Evolutionary conservation across 2,113 vertebrate species (phyloP).

Genomic region (Mandrillus leucophaeus): DNA sequence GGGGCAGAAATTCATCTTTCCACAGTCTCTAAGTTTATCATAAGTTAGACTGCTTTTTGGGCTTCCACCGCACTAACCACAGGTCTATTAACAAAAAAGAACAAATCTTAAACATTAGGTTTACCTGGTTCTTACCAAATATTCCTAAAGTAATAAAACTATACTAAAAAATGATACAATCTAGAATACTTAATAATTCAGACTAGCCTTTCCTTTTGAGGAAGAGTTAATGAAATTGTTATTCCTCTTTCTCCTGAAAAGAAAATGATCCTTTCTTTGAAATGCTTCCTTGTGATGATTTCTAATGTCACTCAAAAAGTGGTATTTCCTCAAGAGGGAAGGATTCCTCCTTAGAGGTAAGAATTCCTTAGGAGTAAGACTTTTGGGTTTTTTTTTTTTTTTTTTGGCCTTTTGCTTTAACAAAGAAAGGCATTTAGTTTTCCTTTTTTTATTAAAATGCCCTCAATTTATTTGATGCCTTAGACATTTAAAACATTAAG

Average conservation of each 20-base stretch:
- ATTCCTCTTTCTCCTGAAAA: neutral
- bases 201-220: neutral
- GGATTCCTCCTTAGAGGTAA: neutral
- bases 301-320: neutral
- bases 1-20: neutral
- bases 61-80: neutral
- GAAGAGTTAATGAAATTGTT: neutral
- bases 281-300: constrained; percentile 2
- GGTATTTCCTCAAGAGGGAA: neutral
- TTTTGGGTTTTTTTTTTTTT: neutral
- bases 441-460: neutral
- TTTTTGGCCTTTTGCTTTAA: neutral
- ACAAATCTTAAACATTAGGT: neutral
- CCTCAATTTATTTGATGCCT: neutral
- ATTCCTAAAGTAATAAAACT: neutral
- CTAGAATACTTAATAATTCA: constrained; percentile 32
- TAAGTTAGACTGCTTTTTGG: neutral
- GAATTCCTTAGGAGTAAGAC: neutral
- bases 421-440: neutral
- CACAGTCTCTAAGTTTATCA: neutral
- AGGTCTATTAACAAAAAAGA: neutral
- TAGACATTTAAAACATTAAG: constrained; percentile 8
- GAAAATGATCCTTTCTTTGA: neutral
- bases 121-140: neutral
- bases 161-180: neutral